These are phyloP conservation scores for Leptodactylus fuscus DNA, from an alignment of 2,113 vertebrate species.

Conservation along the genomic window DNA sequence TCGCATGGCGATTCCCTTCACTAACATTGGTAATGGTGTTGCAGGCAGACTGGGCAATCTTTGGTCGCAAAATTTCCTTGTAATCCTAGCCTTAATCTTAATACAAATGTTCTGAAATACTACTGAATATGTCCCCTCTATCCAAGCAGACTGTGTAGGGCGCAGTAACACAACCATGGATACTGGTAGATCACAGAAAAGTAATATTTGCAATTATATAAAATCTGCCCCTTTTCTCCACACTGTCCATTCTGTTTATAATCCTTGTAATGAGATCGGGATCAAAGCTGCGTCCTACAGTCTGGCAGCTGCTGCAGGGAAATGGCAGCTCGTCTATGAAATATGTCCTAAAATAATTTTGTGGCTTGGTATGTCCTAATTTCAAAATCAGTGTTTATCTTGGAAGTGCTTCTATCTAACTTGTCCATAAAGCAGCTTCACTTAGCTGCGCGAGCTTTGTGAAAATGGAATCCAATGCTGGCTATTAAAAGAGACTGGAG, in stretches of 20 bases:
- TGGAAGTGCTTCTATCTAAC: slow-evolving; percentile 97
- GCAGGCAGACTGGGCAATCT: too few relatives aligned
- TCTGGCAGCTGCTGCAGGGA: slow-evolving; percentile 89
- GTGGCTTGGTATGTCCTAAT: slow-evolving; percentile 82
- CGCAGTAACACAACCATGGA: background rate
- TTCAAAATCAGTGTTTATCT: slow-evolving; percentile 95
- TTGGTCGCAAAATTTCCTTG: too few relatives aligned
- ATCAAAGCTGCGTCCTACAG: slow-evolving; percentile 89
- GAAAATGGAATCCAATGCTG: slow-evolving; percentile 94
- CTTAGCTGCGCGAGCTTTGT: slow-evolving; percentile 96
- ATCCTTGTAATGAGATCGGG: slow-evolving; percentile 75
- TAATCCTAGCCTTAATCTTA: too few relatives aligned
- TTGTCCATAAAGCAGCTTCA: slow-evolving; percentile 98
- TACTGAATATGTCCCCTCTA: background rate
- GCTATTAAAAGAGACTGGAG: slow-evolving; percentile 91
- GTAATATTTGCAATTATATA: background rate
- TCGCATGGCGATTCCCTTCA: too few relatives aligned
- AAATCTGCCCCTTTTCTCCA: slow-evolving; percentile 77
- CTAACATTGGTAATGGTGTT: too few relatives aligned
- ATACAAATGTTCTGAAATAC: background rate
- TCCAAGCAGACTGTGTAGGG: background rate
- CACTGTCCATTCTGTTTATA: slow-evolving; percentile 70
- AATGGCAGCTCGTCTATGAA: slow-evolving; percentile 89
- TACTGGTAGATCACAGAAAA: background rate
- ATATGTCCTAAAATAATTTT: slow-evolving; percentile 90